These are phyloP conservation scores for Thelaira solivaga DNA, from an alignment of 2,888 invertebrate species.

Conservation along the genomic window DNA sequence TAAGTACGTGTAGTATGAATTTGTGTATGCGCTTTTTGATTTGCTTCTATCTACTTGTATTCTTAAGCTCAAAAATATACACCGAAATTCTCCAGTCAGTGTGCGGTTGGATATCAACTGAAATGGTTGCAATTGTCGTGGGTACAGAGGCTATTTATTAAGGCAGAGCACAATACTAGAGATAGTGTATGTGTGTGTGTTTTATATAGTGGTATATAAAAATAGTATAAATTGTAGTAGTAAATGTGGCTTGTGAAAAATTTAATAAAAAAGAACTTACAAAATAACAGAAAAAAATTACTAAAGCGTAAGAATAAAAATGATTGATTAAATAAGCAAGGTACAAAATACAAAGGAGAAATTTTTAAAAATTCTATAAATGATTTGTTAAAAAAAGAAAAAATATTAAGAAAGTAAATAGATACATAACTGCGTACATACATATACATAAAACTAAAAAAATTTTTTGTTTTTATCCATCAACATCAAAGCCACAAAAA, in stretches of 20 bases:
- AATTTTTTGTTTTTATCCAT: not conserved
- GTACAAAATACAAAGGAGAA: constrained; percentile 16
- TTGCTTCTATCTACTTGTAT: not conserved
- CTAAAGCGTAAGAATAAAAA: constrained; percentile 34
- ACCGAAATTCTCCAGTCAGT: constrained; percentile 60
- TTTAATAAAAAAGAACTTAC: constrained; percentile 17
- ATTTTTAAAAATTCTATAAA: not conserved
- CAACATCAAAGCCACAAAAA: constrained; percentile 34
- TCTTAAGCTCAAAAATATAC: constrained; percentile 41
- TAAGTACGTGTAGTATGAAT: too few species aligned
- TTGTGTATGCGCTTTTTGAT: constrained; percentile 17
- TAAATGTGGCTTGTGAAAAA: constrained; percentile 45
- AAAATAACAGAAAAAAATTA: constrained; percentile 30
- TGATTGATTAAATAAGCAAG: constrained; percentile 40
- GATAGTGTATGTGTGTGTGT: constrained; percentile 37
- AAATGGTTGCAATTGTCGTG: constrained; percentile 55
- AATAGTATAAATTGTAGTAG: constrained; percentile 53
- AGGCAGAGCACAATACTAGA: constrained; percentile 52
- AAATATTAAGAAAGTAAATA: not conserved
- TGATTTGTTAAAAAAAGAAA: not conserved
- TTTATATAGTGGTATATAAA: constrained; percentile 24
- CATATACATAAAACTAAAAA: constrained; percentile 1
- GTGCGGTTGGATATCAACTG: constrained; percentile 61
- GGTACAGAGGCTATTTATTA: constrained; percentile 44
- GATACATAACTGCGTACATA: too few species aligned